Evolutionary conservation across 2,797 vertebrate species (phyloP).

Genomic region (Takifugu rubripes): DNA sequence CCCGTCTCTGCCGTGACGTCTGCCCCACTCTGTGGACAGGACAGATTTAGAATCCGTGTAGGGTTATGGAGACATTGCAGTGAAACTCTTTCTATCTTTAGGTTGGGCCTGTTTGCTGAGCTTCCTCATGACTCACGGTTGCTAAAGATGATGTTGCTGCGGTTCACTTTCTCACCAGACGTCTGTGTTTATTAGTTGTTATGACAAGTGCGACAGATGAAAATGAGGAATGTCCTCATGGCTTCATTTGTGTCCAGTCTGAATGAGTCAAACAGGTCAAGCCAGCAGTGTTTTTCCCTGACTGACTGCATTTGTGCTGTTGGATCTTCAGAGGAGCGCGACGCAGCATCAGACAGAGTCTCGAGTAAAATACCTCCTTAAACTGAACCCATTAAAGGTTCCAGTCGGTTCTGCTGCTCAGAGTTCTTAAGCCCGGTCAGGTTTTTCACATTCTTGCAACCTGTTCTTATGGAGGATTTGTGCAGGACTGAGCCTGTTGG

Average conservation of each 20-base stretch:
- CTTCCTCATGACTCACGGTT: constrained; percentile 50
- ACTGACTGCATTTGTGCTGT: neutral
- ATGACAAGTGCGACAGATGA: too few species aligned
- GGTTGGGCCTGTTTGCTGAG: constrained; percentile 50
- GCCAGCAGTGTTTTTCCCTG: neutral
- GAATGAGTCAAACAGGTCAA: neutral
- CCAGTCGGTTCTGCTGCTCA: neutral
- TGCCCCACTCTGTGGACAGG: constrained; percentile 3
- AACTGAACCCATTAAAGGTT: neutral
- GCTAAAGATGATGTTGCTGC: constrained; percentile 37
- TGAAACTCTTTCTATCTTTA: constrained; percentile 33
- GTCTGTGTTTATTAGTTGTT: too few species aligned
- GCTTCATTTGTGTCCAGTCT: neutral
- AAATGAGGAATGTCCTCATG: too few species aligned
- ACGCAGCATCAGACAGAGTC: neutral
- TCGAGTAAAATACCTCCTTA: too few species aligned
- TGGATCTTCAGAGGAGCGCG: neutral
- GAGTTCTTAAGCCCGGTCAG: neutral
- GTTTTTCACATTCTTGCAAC: constrained; percentile 50
- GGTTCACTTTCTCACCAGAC: too few species aligned
- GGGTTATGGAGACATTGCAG: constrained; percentile 16
- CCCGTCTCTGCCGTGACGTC: constrained; percentile 12
- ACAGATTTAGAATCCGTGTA: constrained; percentile 31
- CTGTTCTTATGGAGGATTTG: constrained; percentile 43
- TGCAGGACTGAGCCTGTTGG: constrained; percentile 16